These are phyloP conservation scores for Heliconius melpomene DNA, from an alignment of 1,140 invertebrate species.

Conservation along the genomic window DNA sequence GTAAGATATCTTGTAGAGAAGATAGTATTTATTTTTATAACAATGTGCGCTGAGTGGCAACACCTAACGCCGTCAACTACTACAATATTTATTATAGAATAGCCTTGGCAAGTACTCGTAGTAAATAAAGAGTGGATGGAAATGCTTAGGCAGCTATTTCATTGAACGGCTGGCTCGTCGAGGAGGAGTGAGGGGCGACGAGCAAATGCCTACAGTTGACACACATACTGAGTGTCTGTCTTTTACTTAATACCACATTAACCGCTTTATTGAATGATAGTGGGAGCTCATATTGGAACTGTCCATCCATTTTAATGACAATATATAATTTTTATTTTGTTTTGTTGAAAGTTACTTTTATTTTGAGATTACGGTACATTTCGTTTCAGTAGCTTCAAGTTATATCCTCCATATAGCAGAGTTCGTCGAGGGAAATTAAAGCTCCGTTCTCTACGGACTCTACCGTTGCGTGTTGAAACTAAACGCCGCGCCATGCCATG, in stretches of 20 bases:
- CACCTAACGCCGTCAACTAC: too few relatives aligned
- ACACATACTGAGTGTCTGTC: constrained; percentile 16
- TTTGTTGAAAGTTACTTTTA: too few relatives aligned
- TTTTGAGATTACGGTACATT: too few relatives aligned
- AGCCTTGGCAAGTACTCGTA: not conserved
- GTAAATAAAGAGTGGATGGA: not conserved
- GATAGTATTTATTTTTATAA: too few relatives aligned
- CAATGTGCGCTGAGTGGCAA: too few relatives aligned
- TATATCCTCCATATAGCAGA: too few relatives aligned
- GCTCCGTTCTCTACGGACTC: too few relatives aligned
- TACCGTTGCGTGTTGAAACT: too few relatives aligned
- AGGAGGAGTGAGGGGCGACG: not conserved
- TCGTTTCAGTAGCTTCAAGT: too few relatives aligned
- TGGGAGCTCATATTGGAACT: not conserved
- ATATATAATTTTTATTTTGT: not conserved
- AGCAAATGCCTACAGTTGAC: constrained; percentile 31
- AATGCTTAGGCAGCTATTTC: constrained; percentile 15
- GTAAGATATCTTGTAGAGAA: too few relatives aligned
- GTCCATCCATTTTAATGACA: not conserved
- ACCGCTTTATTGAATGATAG: not conserved
- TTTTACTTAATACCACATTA: constrained; percentile 5
- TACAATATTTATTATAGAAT: not conserved
- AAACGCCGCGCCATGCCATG: too few relatives aligned
- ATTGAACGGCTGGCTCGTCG: constrained; percentile 19
- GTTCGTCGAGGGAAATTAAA: too few relatives aligned